Conservation (phyloP, 2,888 invertebrate species). For the Callimorpha dominula region DNA sequence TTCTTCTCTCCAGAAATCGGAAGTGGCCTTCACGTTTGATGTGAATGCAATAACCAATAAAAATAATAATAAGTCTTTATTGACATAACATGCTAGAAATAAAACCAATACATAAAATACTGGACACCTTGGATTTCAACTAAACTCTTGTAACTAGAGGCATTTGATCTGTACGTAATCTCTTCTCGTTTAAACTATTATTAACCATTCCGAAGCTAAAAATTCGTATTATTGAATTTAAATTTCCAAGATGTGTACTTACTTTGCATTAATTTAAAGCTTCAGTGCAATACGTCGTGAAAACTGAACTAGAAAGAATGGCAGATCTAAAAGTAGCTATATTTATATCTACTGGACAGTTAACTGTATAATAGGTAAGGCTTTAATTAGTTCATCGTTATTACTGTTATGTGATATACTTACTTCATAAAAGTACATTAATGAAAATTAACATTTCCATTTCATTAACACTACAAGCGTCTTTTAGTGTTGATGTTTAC, state of each 20-base stretch:
- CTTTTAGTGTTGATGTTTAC: too few relatives aligned
- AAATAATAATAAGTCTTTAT: too few relatives aligned
- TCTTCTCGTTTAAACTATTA: neutral
- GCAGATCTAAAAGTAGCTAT: neutral
- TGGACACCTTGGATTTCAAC: neutral
- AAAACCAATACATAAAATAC: neutral
- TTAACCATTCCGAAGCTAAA: neutral
- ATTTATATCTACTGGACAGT: neutral
- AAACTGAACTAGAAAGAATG: neutral
- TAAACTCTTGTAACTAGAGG: neutral
- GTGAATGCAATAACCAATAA: too few relatives aligned
- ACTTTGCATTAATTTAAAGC: neutral
- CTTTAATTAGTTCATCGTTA: constrained; percentile 7
- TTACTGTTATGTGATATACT: neutral
- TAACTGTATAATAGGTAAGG: neutral
- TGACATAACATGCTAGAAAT: too few relatives aligned
- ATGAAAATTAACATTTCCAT: constrained; percentile 2
- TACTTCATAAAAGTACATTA: constrained; percentile 2
- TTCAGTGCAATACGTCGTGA: neutral
- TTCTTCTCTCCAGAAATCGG: too few relatives aligned
- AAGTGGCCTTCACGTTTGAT: too few relatives aligned
- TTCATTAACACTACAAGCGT: neutral
- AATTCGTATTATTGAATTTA: neutral
- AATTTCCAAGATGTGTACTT: too few relatives aligned
- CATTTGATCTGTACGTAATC: neutral